Evolutionary conservation across 35 echinoderm and acorn worm species (phyloP).

Genomic region (Diadema setosum): DNA sequence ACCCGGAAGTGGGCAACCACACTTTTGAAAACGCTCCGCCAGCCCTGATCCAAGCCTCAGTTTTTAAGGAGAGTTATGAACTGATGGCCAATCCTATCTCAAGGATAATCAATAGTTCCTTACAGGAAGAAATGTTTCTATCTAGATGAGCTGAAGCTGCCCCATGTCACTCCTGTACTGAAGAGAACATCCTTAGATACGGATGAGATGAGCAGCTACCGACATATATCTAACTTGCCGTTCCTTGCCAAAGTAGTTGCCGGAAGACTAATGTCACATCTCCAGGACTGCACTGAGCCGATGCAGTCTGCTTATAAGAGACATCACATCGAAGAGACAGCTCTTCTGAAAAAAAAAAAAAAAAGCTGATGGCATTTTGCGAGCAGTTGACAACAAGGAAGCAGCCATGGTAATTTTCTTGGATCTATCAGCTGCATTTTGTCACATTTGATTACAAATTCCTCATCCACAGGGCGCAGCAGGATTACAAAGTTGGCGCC

Average conservation of each 20-base stretch:
- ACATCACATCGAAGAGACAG: slow-evolving; percentile 25
- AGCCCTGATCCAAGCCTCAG: not conserved
- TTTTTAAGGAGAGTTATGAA: not conserved
- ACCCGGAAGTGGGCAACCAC: too few species aligned
- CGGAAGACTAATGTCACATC: not conserved
- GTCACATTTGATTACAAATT: slow-evolving; percentile 50
- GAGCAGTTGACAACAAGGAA: slow-evolving; percentile 7
- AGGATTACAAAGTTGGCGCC: not conserved
- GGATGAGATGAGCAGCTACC: slow-evolving; percentile 33
- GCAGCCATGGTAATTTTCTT: slow-evolving; percentile 22
- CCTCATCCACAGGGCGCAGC: slow-evolving; percentile 13
- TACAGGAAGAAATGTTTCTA: not conserved
- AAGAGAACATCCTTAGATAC: slow-evolving; percentile 54
- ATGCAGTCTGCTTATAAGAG: slow-evolving; percentile 20
- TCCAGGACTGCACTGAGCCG: not conserved
- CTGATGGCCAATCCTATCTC: not conserved
- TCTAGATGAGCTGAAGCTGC: not conserved
- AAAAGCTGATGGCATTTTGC: too few species aligned
- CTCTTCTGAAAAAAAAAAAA: not conserved
- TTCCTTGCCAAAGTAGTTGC: slow-evolving; percentile 69
- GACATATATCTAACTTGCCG: slow-evolving; percentile 56
- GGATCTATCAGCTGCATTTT: slow-evolving; percentile 53
- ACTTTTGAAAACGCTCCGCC: too few species aligned
- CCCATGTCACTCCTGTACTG: slow-evolving; percentile 45
- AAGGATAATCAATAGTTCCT: not conserved